phyloP scores from a whole-genome alignment of 2,113 vertebrate genomes.

The Gorsachius goisagi region DNA sequence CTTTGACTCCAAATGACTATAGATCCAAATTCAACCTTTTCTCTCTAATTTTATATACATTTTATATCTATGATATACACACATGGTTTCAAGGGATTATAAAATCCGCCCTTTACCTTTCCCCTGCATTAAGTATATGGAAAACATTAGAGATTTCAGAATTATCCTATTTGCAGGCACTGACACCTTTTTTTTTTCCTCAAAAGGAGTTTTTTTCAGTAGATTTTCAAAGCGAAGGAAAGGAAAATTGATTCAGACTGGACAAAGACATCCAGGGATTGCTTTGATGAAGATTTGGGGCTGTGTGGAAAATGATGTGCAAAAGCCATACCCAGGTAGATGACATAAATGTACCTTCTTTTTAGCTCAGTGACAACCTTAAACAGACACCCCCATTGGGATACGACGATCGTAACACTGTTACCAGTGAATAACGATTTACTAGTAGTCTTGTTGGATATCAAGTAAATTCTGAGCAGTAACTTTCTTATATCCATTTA shows the following conservation, averaged over 20 bases:
- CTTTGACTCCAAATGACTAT: conserved; percentile 47
- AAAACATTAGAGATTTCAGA: conserved; percentile 16
- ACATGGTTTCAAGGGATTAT: conserved; percentile 61
- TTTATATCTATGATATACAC: conserved; percentile 54
- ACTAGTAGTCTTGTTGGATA: not conserved
- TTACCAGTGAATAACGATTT: not conserved
- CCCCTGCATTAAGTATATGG: not conserved
- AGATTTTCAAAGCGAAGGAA: not conserved
- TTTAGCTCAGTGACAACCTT: not conserved
- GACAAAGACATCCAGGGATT: not conserved
- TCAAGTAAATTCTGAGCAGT: not conserved
- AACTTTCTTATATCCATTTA: conserved; percentile 37
- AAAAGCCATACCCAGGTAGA: not conserved
- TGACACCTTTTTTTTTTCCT: not conserved
- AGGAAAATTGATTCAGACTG: not conserved
- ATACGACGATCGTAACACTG: not conserved
- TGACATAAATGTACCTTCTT: not conserved
- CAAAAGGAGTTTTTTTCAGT: not conserved
- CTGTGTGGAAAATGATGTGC: not conserved
- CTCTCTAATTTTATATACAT: conserved; percentile 49
- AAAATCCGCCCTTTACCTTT: conserved; percentile 41
- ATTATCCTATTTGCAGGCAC: not conserved
- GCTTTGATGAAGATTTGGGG: not conserved
- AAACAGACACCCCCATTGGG: not conserved
- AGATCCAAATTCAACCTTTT: conserved; percentile 66